Evolutionary conservation across 2,888 invertebrate genomes (phyloP).

Genomic region (Platynereis dumerilii): DNA sequence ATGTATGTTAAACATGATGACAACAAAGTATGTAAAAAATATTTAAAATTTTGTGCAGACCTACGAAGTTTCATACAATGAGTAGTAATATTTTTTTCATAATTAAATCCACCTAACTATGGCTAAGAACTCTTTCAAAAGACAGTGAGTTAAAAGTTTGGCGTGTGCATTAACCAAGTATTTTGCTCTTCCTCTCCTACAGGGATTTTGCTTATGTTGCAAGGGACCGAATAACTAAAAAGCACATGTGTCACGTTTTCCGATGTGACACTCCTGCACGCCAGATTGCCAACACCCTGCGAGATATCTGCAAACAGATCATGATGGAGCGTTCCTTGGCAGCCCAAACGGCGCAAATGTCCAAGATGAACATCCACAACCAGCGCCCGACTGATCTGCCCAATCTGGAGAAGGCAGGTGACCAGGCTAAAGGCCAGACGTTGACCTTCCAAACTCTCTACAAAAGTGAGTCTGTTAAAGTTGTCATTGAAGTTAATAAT

Average conservation of each 20-base stretch:
- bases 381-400: constrained; percentile 59
- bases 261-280: constrained; percentile 87
- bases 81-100: no score
- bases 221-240: constrained; percentile 72
- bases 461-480: constrained; percentile 53
- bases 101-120: no score
- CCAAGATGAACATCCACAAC: constrained; percentile 20
- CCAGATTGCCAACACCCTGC: constrained; percentile 90
- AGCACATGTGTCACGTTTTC: constrained; percentile 68
- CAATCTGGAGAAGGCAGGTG: constrained; percentile 50
- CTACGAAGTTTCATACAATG: no score
- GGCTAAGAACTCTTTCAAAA: no score
- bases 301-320: constrained; percentile 95
- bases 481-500: no score
- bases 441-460: constrained; percentile 52
- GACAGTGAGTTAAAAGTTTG: no score
- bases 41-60: no score
- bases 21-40: no score
- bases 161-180: no score
- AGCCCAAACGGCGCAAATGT: constrained; percentile 9
- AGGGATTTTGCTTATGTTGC: constrained; percentile 99
- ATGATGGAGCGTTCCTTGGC: constrained; percentile 80
- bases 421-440: constrained; percentile 46
- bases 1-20: no score
- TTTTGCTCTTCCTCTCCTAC: no score